Evolutionary conservation across 2,113 vertebrate genomes (phyloP).

Genomic region (Osmerus eperlanus): DNA sequence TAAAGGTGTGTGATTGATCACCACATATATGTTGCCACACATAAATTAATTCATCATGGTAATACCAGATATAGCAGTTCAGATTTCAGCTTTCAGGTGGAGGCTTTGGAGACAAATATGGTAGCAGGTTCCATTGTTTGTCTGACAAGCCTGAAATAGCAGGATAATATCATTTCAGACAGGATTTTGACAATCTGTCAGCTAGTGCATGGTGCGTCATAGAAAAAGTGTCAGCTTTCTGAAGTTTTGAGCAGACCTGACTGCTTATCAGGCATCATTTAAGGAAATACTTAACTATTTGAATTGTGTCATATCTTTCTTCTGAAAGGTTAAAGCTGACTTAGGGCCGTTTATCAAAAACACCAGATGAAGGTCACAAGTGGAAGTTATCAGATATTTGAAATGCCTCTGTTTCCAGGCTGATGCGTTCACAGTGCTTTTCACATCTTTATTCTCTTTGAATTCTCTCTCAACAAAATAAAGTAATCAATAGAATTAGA

Average conservation of each 20-base stretch:
- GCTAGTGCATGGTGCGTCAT: slow-evolving; percentile 22
- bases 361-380: slow-evolving; percentile 27
- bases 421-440: neutral
- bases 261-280: slow-evolving; percentile 23
- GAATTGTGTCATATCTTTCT: slow-evolving; percentile 34
- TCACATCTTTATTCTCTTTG: neutral
- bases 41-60: neutral
- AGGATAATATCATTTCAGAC: slow-evolving; percentile 36
- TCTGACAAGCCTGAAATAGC: slow-evolving; percentile 35
- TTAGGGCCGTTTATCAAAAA: slow-evolving; percentile 36
- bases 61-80: neutral
- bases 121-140: slow-evolving; percentile 24
- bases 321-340: slow-evolving; percentile 38
- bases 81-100: slow-evolving; percentile 7
- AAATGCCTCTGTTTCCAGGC: slow-evolving; percentile 18
- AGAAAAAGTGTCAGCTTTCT: slow-evolving; percentile 35
- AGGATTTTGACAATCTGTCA: slow-evolving; percentile 53
- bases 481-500: no score
- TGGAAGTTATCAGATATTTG: slow-evolving; percentile 16
- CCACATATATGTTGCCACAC: no score
- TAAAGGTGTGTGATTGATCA: neutral
- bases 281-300: slow-evolving; percentile 18
- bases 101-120: slow-evolving; percentile 8
- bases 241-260: slow-evolving; percentile 31
- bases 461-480: no score